Evolutionary conservation across 1,140 invertebrate genomes (phyloP).

Genomic region (Nautilus pompilius): DNA sequence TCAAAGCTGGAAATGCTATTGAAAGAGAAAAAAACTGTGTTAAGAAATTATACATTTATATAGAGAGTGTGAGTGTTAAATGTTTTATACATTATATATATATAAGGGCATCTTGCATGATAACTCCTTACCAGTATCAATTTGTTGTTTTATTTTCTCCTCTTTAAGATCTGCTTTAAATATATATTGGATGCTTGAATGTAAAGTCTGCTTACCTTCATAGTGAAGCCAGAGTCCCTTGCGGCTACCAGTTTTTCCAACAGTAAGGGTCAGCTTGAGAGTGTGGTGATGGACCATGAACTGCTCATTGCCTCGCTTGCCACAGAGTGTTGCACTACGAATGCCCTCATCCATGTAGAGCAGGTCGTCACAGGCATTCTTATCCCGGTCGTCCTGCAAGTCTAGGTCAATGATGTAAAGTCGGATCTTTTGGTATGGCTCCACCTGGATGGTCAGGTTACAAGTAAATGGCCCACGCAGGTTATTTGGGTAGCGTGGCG

Average conservation of each 20-base stretch:
- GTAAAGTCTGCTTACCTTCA: constrained; percentile 37
- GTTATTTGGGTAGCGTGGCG: constrained; percentile 44
- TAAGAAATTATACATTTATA: too few species aligned
- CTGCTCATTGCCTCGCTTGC: constrained; percentile 31
- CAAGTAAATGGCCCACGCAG: constrained; percentile 15
- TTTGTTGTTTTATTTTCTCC: too few species aligned
- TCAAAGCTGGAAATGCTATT: too few species aligned
- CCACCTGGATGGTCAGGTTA: constrained; percentile 25
- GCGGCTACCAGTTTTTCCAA: constrained; percentile 17
- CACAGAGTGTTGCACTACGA: constrained; percentile 43
- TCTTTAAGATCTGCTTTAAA: too few species aligned
- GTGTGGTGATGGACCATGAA: constrained; percentile 25
- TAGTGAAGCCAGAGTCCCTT: constrained; percentile 53
- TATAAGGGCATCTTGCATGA: too few species aligned
- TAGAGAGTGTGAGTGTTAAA: too few species aligned
- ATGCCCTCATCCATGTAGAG: constrained; percentile 37
- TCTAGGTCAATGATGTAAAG: constrained; percentile 45
- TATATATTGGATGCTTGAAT: too few species aligned
- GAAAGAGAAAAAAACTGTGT: too few species aligned
- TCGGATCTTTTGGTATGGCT: constrained; percentile 32
- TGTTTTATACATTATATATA: too few species aligned
- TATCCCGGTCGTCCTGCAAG: constrained; percentile 28
- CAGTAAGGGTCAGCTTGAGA: constrained; percentile 31
- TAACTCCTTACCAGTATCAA: too few species aligned
- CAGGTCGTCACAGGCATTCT: constrained; percentile 37